phyloP scores from a whole-genome alignment of 2,113 vertebrate species.

The Melanerpes aurifrons region DNA sequence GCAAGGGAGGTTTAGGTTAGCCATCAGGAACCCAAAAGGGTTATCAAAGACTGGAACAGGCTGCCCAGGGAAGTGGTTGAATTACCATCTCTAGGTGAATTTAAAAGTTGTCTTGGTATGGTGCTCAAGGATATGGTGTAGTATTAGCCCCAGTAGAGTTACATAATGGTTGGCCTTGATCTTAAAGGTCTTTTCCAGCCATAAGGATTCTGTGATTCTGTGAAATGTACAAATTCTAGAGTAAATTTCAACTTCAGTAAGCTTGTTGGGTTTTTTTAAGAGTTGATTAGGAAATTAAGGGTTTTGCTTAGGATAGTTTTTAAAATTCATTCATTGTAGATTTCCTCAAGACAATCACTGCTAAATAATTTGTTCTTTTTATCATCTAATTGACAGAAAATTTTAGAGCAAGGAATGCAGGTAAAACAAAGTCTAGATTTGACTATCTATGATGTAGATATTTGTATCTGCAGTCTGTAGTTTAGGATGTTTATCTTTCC shows the following conservation, averaged over 20 bases:
- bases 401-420: background rate
- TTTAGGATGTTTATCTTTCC: slow-evolving; percentile 7
- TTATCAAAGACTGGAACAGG: no score
- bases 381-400: background rate
- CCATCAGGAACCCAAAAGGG: no score
- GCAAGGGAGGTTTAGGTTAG: no score
- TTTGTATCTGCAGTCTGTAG: background rate
- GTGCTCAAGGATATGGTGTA: no score
- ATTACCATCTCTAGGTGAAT: no score
- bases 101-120: no score
- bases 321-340: background rate
- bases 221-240: background rate
- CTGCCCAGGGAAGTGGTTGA: no score
- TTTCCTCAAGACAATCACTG: background rate
- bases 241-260: background rate
- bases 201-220: no score
- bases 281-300: background rate
- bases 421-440: background rate
- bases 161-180: no score
- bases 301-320: background rate
- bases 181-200: no score
- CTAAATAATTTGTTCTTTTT: background rate
- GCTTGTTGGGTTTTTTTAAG: no score
- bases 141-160: no score
- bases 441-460: background rate